Evolutionary conservation across 2,888 invertebrate genomes (phyloP), one percentile per base, ranked within the genome.

Genomic region (Drosophila limbata): DNA sequence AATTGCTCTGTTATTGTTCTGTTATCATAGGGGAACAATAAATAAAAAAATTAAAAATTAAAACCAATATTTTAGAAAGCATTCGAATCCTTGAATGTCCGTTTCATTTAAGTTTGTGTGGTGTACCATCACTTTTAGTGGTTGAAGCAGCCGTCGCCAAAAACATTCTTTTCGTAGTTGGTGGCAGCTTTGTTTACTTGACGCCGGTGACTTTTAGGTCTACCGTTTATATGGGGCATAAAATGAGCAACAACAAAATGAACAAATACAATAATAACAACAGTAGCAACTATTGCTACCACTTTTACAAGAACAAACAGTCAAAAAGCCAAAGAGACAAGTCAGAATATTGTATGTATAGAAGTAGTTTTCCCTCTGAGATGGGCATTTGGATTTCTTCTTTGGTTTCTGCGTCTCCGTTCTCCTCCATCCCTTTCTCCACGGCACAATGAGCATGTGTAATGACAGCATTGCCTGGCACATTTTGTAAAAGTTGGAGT

Each of bases 181-280:
- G 56, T 61, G 53, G 61, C 66, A 62, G 68, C 69, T 75, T 75
- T 87, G 81, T 87, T 87, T 81, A 81, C 76, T 73, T 69, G 81
- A 77, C 69, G 73, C 83, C 79, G 81, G 73, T 78, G 74, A 81
- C 79, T 81, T 86, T 81, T 66, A 47, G 81, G 78, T 68, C 75
- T 73, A 68, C 68, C 84, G 84, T 71, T 77, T 84, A 77, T 87
- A 71, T 73, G 78, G 73, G 59, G 62, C 79, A 83, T 75, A 74
- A 84, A 81, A 87, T 87, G 60, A 60, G 44, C 59, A 66, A 50
- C 66, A 68, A 50, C 64, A 67, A 52, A 40, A 55, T 9, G 25
- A 48, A 33, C 17, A 33, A 48, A 50, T 44, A 25, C 8, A 60
- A 35, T 47, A 66, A 35, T 65, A 76, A 67, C 53, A 61, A 57